Conservation (phyloP, 2,113 vertebrate genomes). For the Panthera leo region DNA sequence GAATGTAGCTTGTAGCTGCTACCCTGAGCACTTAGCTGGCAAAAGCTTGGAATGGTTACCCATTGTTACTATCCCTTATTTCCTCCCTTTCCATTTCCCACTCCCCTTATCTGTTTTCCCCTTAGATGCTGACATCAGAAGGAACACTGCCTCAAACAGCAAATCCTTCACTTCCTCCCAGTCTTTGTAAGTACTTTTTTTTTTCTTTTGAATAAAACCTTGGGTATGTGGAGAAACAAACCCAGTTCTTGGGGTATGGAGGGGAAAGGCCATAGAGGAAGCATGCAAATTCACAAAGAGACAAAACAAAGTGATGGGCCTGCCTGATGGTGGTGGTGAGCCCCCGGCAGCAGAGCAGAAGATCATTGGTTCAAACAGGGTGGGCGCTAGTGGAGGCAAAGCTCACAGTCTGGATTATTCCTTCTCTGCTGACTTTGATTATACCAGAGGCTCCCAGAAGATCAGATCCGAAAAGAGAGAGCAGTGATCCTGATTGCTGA, state of each 20-base stretch:
- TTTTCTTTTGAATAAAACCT: not conserved
- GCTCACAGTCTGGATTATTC: not conserved
- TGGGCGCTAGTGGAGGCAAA: not conserved
- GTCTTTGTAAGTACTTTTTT: conserved; percentile 88
- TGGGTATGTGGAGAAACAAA: not conserved
- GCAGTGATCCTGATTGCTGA: not conserved
- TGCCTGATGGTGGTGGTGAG: not conserved
- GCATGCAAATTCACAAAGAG: not conserved
- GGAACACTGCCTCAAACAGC: conserved; percentile 83
- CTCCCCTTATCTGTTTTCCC: conserved; percentile 64
- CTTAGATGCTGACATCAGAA: conserved; percentile 94
- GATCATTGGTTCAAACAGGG: too few relatives aligned
- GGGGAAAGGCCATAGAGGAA: not conserved
- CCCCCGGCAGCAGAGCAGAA: not conserved
- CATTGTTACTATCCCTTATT: not conserved
- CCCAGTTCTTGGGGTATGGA: not conserved
- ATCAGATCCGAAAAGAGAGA: not conserved
- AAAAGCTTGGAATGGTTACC: not conserved
- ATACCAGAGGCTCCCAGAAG: not conserved
- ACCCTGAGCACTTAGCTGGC: not conserved
- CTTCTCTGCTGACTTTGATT: not conserved
- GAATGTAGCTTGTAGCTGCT: not conserved
- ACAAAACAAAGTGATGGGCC: not conserved
- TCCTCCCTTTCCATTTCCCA: not conserved
- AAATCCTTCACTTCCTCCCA: conserved; percentile 90